These are phyloP conservation scores for Mormyrus lacerda DNA, from an alignment of 2,113 vertebrate species.

Conservation along the genomic window DNA sequence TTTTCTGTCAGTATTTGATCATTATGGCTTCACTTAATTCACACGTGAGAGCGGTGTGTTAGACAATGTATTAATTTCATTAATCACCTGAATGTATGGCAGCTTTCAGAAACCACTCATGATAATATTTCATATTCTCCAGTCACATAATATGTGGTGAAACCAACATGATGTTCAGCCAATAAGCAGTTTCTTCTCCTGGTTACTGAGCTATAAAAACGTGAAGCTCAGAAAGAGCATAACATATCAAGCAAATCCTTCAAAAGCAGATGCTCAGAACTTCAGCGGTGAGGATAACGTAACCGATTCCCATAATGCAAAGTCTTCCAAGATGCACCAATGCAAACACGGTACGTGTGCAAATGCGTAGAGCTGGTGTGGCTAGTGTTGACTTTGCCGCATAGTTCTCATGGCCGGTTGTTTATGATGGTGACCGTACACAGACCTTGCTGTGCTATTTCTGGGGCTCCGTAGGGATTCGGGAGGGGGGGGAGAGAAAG, in stretches of 20 bases:
- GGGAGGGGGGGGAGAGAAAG: constrained; percentile 10
- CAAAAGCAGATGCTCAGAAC: not conserved
- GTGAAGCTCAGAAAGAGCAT: not conserved
- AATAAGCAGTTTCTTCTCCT: not conserved
- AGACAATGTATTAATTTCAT: not conserved
- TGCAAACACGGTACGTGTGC: not conserved
- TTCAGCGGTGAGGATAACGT: not conserved
- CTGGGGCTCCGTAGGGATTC: constrained; percentile 28
- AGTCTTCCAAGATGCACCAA: not conserved
- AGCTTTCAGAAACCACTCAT: not conserved
- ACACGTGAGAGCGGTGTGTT: not conserved
- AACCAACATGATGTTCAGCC: not conserved
- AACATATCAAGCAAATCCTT: not conserved
- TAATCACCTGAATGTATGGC: not conserved
- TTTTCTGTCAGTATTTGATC: not conserved
- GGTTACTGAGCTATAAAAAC: not conserved
- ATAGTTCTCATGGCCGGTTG: constrained; percentile 9
- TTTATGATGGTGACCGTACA: constrained; percentile 34
- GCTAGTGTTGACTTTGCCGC: not conserved
- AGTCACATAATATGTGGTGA: not conserved
- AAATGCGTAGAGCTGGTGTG: not conserved
- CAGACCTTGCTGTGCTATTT: constrained; percentile 37
- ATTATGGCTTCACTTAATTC: not conserved
- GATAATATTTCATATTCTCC: not conserved
- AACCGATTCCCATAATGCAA: not conserved